These are phyloP conservation scores for Troglohyphantes excavatus DNA, from an alignment of 2,888 invertebrate genomes.

Conservation along the genomic window DNA sequence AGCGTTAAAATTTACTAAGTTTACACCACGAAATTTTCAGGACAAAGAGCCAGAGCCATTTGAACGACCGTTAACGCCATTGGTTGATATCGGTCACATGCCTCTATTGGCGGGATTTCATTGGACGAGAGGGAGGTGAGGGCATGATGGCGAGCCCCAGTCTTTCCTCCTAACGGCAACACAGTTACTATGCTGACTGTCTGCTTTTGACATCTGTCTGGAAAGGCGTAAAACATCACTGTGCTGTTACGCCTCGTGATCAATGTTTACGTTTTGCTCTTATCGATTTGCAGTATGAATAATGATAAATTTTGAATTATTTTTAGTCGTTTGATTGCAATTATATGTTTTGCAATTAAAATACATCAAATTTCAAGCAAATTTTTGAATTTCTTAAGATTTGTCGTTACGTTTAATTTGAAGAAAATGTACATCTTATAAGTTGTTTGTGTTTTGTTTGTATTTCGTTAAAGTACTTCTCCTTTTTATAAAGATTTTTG, in stretches of 20 bases:
- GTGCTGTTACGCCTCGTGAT: conserved; percentile 73
- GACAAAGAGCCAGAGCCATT: conserved; percentile 77
- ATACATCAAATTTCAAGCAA: too few species aligned
- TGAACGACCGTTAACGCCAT: conserved; percentile 48
- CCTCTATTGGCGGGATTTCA: background rate
- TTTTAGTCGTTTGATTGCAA: too few species aligned
- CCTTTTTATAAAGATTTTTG: too few species aligned
- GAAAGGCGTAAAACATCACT: background rate
- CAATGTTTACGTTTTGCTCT: conserved; percentile 71
- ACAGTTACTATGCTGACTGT: conserved; percentile 49
- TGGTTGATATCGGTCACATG: conserved; percentile 68
- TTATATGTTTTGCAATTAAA: too few species aligned
- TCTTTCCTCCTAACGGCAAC: conserved; percentile 50
- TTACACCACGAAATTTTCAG: conserved; percentile 67
- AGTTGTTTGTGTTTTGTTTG: too few species aligned
- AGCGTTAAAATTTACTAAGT: conserved; percentile 39
- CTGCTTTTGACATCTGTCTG: conserved; percentile 71
- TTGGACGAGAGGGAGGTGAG: conserved; percentile 26
- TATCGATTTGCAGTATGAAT: conserved; percentile 44
- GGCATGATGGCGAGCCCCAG: conserved; percentile 49
- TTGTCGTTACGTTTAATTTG: too few species aligned
- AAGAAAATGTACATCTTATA: too few species aligned
- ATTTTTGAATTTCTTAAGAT: too few species aligned
- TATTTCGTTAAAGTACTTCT: too few species aligned
- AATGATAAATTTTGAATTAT: too few species aligned